Conservation (phyloP, 1,140 invertebrate species). For the Ips nitidus region DNA sequence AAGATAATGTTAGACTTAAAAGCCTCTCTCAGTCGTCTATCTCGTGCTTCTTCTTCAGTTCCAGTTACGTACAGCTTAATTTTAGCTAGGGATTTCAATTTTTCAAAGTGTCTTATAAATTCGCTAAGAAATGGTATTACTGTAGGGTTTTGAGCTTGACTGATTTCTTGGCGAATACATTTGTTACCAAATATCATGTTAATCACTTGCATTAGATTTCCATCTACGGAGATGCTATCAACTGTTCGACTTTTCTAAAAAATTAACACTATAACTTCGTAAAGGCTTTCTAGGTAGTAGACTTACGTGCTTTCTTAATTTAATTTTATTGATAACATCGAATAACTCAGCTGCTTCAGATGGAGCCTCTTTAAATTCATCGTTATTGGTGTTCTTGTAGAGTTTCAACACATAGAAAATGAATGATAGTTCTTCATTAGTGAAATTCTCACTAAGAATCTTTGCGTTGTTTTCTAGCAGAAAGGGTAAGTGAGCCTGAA, state of each 20-base stretch:
- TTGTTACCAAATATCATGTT: conserved; percentile 35
- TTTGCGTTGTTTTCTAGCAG: conserved; percentile 21
- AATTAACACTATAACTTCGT: not conserved
- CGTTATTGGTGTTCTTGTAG: not conserved
- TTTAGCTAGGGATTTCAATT: conserved; percentile 37
- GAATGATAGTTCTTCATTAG: conserved; percentile 12
- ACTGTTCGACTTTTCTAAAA: conserved; percentile 7
- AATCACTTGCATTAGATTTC: conserved; percentile 28
- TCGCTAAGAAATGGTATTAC: conserved; percentile 21
- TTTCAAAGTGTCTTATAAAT: conserved; percentile 37
- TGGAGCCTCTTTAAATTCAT: not conserved
- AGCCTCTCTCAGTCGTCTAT: conserved; percentile 40
- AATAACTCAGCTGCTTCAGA: not conserved
- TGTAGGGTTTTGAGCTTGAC: conserved; percentile 1
- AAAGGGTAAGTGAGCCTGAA: conserved; percentile 32
- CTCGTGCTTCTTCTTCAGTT: conserved; percentile 41
- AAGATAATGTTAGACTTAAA: conserved; percentile 43
- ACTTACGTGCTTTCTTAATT: conserved; percentile 10
- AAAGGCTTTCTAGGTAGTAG: not conserved
- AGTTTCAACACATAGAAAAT: conserved; percentile 8
- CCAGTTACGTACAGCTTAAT: conserved; percentile 41
- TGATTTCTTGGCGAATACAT: conserved; percentile 25
- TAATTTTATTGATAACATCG: conserved; percentile 10
- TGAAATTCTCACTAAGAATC: conserved; percentile 18
- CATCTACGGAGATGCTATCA: conserved; percentile 3